These are phyloP conservation scores for Pangasius larnaudii DNA, from an alignment of 2,797 vertebrate species.

Conservation along the genomic window DNA sequence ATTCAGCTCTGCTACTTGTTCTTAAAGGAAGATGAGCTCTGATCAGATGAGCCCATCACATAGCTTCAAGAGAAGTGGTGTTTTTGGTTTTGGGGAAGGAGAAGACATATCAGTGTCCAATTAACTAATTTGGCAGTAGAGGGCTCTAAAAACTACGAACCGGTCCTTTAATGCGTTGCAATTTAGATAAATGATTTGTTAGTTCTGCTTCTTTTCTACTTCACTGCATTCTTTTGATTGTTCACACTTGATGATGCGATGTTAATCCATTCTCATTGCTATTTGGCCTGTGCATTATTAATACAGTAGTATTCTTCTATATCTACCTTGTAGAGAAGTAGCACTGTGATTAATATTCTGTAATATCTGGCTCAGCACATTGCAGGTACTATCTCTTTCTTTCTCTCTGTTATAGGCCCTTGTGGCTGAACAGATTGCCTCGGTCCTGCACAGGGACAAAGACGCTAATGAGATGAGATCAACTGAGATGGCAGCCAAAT, in stretches of 20 bases:
- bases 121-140: neutral
- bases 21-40: neutral
- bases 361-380: constrained; percentile 32
- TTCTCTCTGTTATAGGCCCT: constrained; percentile 27
- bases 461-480: constrained; percentile 58
- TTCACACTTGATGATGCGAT: neutral
- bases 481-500: constrained; percentile 54
- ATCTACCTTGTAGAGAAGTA: neutral
- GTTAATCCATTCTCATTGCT: neutral
- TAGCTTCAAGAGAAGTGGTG: neutral
- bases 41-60: neutral
- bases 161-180: neutral
- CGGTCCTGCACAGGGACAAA: constrained; percentile 35
- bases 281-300: neutral
- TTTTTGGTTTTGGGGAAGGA: neutral
- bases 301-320: neutral
- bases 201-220: neutral
- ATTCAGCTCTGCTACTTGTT: neutral
- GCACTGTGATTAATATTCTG: constrained; percentile 32
- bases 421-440: constrained; percentile 39
- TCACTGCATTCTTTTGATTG: neutral
- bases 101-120: neutral
- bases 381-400: constrained; percentile 12
- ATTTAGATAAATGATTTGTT: constrained; percentile 2
- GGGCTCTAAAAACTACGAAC: neutral